Conservation (phyloP, 1,140 invertebrate species). For the Elysia chlorotica region DNA sequence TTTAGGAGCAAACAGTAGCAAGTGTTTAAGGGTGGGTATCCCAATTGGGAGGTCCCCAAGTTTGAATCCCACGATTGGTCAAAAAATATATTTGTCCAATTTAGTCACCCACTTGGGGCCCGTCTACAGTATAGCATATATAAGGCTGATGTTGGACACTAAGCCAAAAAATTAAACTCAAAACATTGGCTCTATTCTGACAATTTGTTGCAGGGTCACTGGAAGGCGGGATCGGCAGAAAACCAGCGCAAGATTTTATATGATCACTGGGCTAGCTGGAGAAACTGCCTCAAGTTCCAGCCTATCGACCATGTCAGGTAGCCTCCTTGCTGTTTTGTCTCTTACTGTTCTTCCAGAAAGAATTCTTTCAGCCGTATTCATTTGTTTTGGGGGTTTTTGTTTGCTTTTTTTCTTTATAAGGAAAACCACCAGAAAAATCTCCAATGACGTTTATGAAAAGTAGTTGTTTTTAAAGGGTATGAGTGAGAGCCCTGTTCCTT, state of each 20-base stretch:
- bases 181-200: no score
- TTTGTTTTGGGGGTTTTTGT: no score
- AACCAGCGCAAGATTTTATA: slow-evolving; percentile 72
- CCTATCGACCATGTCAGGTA: slow-evolving; percentile 80
- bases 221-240: slow-evolving; percentile 47
- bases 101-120: neutral
- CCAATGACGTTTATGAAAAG: no score
- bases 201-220: slow-evolving; percentile 53
- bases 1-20: no score
- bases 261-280: slow-evolving; percentile 86
- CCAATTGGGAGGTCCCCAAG: neutral
- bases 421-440: no score
- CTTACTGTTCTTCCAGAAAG: no score
- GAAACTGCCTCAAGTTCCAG: slow-evolving; percentile 87
- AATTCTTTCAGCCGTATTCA: no score
- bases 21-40: neutral
- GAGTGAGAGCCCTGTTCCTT: no score
- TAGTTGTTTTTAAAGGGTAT: no score
- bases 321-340: no score
- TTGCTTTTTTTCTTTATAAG: no score
- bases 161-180: no score
- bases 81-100: neutral
- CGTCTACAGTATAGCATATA: neutral
- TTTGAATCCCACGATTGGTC: neutral
- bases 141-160: neutral